Evolutionary conservation across 2,797 vertebrate genomes (phyloP).

Genomic region (Hephaestus fuliginosus): DNA sequence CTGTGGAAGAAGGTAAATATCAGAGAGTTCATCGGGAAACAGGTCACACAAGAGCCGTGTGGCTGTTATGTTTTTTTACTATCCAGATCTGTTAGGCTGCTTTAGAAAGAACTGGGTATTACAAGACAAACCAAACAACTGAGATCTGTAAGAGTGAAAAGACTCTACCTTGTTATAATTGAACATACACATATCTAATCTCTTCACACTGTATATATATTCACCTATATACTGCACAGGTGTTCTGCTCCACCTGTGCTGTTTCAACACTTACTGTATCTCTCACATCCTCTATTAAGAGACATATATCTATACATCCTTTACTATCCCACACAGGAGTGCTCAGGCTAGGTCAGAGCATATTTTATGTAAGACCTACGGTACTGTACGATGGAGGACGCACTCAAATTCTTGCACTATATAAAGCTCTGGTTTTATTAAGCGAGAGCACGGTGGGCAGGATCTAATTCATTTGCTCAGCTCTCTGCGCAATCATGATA

Average conservation of each 20-base stretch:
- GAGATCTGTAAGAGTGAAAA: neutral
- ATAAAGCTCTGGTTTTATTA: conserved; percentile 40
- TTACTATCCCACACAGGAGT: conserved; percentile 59
- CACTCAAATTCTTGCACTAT: conserved; percentile 23
- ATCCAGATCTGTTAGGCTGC: conserved; percentile 12
- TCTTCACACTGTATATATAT: neutral
- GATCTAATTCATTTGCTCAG: conserved; percentile 46
- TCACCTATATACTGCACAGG: neutral
- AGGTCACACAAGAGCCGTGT: conserved; percentile 59
- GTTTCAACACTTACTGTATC: conserved; percentile 17
- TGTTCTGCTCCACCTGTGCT: neutral
- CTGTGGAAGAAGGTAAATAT: conserved; percentile 69
- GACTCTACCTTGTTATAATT: neutral
- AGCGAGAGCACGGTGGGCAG: conserved; percentile 24
- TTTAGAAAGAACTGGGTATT: neutral
- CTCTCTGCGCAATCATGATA: conserved; percentile 39
- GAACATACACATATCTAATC: neutral
- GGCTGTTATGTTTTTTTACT: conserved; percentile 6
- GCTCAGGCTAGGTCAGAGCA: conserved; percentile 47
- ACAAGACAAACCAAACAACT: neutral
- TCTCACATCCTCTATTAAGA: conserved; percentile 27
- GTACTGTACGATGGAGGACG: conserved; percentile 18
- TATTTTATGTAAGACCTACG: conserved; percentile 67
- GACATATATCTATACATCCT: conserved; percentile 50
- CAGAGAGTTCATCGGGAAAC: conserved; percentile 68